Evolutionary conservation across 2,888 invertebrate genomes (phyloP).

Genomic region (Periphyllus acericola): DNA sequence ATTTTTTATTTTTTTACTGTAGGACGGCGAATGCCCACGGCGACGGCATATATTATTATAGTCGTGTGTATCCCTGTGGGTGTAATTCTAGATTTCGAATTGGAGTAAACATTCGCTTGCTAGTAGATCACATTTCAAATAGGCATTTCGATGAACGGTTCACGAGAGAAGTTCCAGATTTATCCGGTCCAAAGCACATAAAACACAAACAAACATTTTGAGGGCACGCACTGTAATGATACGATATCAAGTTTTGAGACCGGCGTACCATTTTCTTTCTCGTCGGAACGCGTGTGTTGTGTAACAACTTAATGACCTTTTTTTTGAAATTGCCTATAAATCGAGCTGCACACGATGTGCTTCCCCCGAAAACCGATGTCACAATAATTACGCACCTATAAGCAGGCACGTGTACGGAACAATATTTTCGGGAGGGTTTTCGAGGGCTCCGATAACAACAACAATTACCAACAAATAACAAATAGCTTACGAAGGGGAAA

Average conservation of each 20-base stretch:
- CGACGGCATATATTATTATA: not conserved
- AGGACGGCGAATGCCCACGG: not conserved
- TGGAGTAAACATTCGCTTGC: not conserved
- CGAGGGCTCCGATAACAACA: no score
- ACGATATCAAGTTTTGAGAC: not conserved
- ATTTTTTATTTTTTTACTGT: no score
- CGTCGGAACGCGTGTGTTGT: not conserved
- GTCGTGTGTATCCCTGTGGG: slow-evolving; percentile 2
- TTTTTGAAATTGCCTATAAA: no score
- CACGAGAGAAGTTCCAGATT: slow-evolving; percentile 3
- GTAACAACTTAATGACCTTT: no score
- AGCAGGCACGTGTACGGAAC: no score
- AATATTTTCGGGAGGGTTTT: no score
- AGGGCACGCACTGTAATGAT: not conserved
- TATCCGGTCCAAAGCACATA: slow-evolving; percentile 12
- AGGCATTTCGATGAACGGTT: not conserved
- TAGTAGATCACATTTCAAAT: slow-evolving; percentile 29
- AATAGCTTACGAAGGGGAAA: no score
- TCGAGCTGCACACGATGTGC: no score
- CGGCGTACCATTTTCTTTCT: not conserved
- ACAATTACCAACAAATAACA: no score
- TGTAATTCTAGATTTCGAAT: slow-evolving; percentile 24
- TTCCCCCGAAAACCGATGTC: no score
- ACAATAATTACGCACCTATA: no score
- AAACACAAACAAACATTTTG: not conserved